phyloP scores from a whole-genome alignment of 2,888 invertebrate genomes.

The Eretmocerus hayati region DNA sequence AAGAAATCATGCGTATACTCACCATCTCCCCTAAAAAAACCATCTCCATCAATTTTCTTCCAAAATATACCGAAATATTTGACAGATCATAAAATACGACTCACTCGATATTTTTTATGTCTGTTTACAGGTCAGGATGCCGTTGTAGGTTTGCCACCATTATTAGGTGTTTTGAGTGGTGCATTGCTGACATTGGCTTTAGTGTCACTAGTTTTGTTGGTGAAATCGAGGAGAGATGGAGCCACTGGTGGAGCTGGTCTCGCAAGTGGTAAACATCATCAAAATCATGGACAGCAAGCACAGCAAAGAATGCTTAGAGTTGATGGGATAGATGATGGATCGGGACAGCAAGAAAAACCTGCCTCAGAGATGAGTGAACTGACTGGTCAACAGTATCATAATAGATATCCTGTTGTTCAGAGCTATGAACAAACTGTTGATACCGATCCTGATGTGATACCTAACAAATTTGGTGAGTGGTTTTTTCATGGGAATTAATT shows the following conservation, averaged over 20 bases:
- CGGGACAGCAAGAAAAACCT: conserved; percentile 30
- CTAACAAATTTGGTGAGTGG: conserved; percentile 66
- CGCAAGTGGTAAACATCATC: too few species aligned
- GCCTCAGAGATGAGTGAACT: conserved; percentile 40
- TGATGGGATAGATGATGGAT: not conserved
- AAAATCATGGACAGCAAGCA: too few species aligned
- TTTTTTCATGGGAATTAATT: too few species aligned
- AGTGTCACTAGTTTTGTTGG: conserved; percentile 49
- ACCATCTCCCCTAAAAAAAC: too few species aligned
- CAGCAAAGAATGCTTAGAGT: too few species aligned
- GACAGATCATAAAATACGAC: too few species aligned
- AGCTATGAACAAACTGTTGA: conserved; percentile 49
- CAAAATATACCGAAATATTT: too few species aligned
- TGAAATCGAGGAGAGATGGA: conserved; percentile 47
- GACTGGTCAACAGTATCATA: conserved; percentile 41
- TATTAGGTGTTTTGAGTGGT: conserved; percentile 53
- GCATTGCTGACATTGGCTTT: conserved; percentile 51
- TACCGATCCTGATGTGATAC: conserved; percentile 68
- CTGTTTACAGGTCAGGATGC: conserved; percentile 50
- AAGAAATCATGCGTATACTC: too few species aligned
- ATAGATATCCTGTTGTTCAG: conserved; percentile 40
- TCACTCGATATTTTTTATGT: too few species aligned
- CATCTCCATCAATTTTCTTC: too few species aligned
- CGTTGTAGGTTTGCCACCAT: conserved; percentile 52
- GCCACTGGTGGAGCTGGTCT: not conserved